phyloP scores from a whole-genome alignment of 1,140 invertebrate genomes.

The Pogonus chalceus region DNA sequence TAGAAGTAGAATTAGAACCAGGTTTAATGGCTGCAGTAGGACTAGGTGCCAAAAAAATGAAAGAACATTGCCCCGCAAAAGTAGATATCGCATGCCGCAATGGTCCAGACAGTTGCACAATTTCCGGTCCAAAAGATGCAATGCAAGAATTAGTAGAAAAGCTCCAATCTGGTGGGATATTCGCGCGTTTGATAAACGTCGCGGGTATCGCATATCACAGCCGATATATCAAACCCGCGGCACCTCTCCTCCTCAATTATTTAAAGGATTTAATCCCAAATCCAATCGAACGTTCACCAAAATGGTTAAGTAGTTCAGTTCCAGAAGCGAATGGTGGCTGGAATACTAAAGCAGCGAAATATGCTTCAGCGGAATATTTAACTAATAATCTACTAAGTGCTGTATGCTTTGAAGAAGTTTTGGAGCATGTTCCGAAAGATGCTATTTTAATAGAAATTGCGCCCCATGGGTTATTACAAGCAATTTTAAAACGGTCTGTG shows the following conservation, averaged over 20 bases:
- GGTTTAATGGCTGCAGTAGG: constrained; percentile 78
- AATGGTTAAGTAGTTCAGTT: constrained; percentile 84
- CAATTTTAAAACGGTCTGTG: constrained; percentile 53
- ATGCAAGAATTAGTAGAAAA: constrained; percentile 60
- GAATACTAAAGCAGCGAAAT: constrained; percentile 53
- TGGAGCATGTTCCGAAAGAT: constrained; percentile 63
- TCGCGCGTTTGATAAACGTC: constrained; percentile 71
- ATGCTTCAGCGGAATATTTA: constrained; percentile 83
- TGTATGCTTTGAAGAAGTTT: constrained; percentile 78
- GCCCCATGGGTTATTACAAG: constrained; percentile 70
- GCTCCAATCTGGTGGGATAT: constrained; percentile 61
- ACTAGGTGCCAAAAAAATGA: constrained; percentile 38
- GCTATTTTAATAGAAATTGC: constrained; percentile 73
- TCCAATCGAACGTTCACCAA: constrained; percentile 56
- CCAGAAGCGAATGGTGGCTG: constrained; percentile 52
- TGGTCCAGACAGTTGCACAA: constrained; percentile 68
- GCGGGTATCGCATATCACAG: constrained; percentile 81
- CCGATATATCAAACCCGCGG: constrained; percentile 63
- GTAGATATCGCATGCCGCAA: constrained; percentile 84
- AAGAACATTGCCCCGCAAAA: constrained; percentile 47
- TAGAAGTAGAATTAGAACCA: constrained; percentile 61
- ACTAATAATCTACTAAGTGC: constrained; percentile 81
- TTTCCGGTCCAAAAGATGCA: constrained; percentile 69
- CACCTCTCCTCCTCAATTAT: constrained; percentile 61
- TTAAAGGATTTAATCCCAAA: constrained; percentile 45